Evolutionary conservation across 1,140 invertebrate species (phyloP).

Genomic region (Brachionus rotundiformis): DNA sequence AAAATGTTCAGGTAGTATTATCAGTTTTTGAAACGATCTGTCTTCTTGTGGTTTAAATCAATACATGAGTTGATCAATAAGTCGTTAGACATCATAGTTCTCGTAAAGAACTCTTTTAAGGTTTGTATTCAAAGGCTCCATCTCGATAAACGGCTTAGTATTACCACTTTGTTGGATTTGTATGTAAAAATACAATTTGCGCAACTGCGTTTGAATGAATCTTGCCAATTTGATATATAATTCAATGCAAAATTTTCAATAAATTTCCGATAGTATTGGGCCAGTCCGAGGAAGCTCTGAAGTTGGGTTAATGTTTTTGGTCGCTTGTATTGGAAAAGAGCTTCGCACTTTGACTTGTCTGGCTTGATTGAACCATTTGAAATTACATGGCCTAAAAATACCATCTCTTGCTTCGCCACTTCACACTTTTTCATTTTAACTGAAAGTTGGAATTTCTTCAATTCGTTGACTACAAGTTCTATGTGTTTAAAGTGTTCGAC

Average conservation of each 20-base stretch:
- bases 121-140: background rate
- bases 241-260: conserved; percentile 62
- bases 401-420: background rate
- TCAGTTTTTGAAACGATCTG: background rate
- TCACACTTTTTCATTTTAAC: background rate
- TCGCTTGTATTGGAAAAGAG: background rate
- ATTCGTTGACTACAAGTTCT: background rate
- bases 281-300: conserved; percentile 56
- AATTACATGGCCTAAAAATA: background rate
- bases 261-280: conserved; percentile 57
- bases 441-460: background rate
- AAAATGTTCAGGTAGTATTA: background rate
- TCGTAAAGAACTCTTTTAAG: background rate
- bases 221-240: background rate
- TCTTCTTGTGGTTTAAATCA: conserved; percentile 1
- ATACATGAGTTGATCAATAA: background rate
- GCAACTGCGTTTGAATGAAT: conserved; percentile 16
- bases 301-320: conserved; percentile 11
- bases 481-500: conserved; percentile 35
- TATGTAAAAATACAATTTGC: conserved; percentile 4
- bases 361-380: background rate
- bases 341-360: background rate
- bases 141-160: background rate
- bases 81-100: background rate
- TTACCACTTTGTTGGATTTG: background rate